Evolutionary conservation across 2,113 vertebrate species (phyloP).

Genomic region (Prinia subflava): DNA sequence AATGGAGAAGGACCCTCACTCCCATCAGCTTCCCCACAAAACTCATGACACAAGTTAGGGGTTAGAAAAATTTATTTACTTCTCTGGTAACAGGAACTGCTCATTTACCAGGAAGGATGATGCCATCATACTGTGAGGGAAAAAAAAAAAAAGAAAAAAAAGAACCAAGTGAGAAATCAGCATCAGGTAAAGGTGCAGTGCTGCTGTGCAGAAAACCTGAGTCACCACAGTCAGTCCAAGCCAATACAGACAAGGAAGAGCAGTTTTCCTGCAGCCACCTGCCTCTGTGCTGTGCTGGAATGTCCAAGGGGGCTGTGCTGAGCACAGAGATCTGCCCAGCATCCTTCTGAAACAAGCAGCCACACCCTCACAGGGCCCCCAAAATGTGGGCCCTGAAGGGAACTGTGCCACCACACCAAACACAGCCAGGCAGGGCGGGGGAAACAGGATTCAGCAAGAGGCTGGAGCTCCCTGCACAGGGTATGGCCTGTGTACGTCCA

Average conservation of each 20-base stretch:
- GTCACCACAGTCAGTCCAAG: background rate
- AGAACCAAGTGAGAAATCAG: background rate
- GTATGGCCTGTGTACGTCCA: accelerated
- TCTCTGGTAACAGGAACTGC: conserved; percentile 72
- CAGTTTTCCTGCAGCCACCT: background rate
- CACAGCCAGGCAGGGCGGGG: background rate
- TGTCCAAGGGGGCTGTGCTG: background rate
- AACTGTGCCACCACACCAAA: background rate
- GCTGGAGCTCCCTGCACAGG: background rate
- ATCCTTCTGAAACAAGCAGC: background rate
- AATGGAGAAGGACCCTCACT: background rate
- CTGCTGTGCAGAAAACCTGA: background rate
- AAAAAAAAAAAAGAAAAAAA: background rate
- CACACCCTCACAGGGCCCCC: background rate
- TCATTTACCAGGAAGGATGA: conserved; percentile 98
- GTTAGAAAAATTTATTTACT: conserved; percentile 67
- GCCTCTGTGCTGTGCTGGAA: background rate
- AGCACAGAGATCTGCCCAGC: background rate
- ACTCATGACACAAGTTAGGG: conserved; percentile 15
- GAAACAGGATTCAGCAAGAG: background rate
- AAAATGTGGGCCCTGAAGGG: background rate
- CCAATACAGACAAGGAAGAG: background rate
- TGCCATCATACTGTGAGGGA: conserved; percentile 90
- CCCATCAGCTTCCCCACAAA: conserved; percentile 16
- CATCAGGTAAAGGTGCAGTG: background rate